A percentile compares a stretch with the other conserved stretches of the same genome.
These are phyloP conservation scores for Cephus spinipes DNA, from an alignment of 2,888 invertebrate species.

Conservation along the genomic window DNA sequence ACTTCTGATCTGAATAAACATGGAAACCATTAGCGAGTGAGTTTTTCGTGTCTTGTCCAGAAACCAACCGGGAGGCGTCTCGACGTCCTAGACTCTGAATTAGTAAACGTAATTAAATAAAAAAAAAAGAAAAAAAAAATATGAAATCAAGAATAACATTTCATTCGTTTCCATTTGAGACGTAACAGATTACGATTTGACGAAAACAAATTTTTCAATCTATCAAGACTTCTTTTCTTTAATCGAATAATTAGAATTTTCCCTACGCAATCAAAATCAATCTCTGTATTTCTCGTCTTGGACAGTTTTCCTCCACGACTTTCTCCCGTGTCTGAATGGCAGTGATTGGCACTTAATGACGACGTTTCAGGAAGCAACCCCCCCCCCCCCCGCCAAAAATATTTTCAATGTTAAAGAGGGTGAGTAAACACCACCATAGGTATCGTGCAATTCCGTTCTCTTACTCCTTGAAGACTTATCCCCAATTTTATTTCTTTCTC, in stretches of 20 bases:
- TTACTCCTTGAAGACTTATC: slow-evolving; percentile 39
- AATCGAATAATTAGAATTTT: slow-evolving; percentile 42
- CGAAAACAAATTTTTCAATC: neutral
- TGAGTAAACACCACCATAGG: neutral
- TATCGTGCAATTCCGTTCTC: slow-evolving; percentile 19
- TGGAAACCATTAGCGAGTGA: slow-evolving; percentile 40
- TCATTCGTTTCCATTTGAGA: neutral
- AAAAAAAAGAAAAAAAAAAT: neutral
- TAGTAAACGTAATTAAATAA: neutral
- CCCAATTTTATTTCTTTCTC: slow-evolving; percentile 41
- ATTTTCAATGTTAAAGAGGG: neutral
- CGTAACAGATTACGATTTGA: neutral
- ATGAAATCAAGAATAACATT: neutral
- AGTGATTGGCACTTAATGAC: slow-evolving; percentile 60
- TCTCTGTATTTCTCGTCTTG: neutral
- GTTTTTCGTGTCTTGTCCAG: slow-evolving; percentile 4
- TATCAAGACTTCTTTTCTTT: neutral
- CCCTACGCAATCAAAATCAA: slow-evolving; percentile 15
- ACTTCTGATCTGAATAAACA: slow-evolving; percentile 58
- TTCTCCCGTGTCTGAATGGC: slow-evolving; percentile 46
- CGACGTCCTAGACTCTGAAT: neutral
- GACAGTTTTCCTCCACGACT: slow-evolving; percentile 19
- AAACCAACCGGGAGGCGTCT: neutral
- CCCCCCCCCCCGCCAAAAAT: slow-evolving; percentile 15
- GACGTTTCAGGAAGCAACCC: slow-evolving; percentile 41